Base-by-base conservation (phyloP, 2,797 vertebrate genomes). In the Gymnodraco acuticeps region DNA sequence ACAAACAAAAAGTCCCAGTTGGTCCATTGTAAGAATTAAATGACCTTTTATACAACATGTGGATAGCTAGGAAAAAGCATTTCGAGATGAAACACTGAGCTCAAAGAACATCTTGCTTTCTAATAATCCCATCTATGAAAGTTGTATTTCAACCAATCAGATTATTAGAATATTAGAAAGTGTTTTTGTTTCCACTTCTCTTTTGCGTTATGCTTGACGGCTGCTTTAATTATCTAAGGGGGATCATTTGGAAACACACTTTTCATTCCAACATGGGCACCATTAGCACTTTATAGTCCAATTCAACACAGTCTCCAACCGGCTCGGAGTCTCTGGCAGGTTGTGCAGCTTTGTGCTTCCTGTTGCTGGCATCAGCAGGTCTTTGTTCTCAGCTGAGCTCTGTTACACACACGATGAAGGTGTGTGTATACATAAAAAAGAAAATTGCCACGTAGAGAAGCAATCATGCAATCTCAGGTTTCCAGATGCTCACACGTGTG, bases 361-460 rank as follows among this genome's bases (percentile, higher is more conserved):
- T 78, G 64, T 61, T 80, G 64, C 75, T 90, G 88, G 87, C 91
- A 90, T 86, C 87, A 88, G 88, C 78, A 86, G 78, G 50, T 64
- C 80, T 90, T 89, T 93, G 85, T 88, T 90, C 82, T 87, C 88
- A 75, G 86, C 78, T 89, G 78, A 84, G 77, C 80, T 87, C 52
- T 81, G 69, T 84, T 72, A 55, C 45, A 72, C 75, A 80, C 51
- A 76, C 76, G 73, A 91, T 80, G 66, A 83, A 89, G 79, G 33
- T 20, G 63, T 61, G 10, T 64, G n/a, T 23, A 7, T 3, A 61
- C 3, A 15, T 11, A 11, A 27, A 62, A 8, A 38, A 38, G 33
- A 1, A 38, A 6, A 38, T 9, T 7, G 64, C 27, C 14, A 31
- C 3, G 1, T 19, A 20, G 70, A 80, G 56, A 56, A 64, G 66